Conservation (phyloP, 2,888 invertebrate genomes). For the Trissolcus japonicus region DNA sequence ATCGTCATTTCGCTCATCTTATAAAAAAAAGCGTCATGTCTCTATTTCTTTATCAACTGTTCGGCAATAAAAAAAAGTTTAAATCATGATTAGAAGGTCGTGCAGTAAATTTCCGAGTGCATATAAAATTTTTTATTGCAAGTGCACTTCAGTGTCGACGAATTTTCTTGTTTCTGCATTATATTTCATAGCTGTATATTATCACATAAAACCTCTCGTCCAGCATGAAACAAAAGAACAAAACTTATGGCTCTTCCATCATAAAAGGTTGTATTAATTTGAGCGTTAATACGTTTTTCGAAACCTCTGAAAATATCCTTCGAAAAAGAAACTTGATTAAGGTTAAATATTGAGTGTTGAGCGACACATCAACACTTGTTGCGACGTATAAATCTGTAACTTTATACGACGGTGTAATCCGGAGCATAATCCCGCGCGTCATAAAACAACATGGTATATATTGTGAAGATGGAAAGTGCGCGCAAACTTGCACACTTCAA, state of each 20-base stretch:
- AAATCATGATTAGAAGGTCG: slow-evolving; percentile 16
- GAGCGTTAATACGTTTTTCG: too few relatives aligned
- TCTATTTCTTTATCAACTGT: background rate
- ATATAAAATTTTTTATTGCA: slow-evolving; percentile 24
- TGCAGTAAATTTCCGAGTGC: slow-evolving; percentile 32
- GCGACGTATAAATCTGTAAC: slow-evolving; percentile 17
- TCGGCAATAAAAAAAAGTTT: slow-evolving; percentile 6
- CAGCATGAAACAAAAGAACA: background rate
- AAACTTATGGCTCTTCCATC: too few relatives aligned
- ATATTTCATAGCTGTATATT: slow-evolving; percentile 39
- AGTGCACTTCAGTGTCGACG: slow-evolving; percentile 5
- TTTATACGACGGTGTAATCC: slow-evolving; percentile 6
- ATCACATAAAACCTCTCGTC: slow-evolving; percentile 32
- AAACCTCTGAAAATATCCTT: too few relatives aligned
- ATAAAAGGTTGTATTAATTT: too few relatives aligned
- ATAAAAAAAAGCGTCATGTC: too few relatives aligned
- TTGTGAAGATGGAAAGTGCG: slow-evolving; percentile 10
- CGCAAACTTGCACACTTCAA: slow-evolving; percentile 11
- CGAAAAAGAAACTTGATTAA: too few relatives aligned
- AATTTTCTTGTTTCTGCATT: slow-evolving; percentile 39
- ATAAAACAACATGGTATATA: slow-evolving; percentile 22
- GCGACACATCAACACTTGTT: slow-evolving; percentile 23
- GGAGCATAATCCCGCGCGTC: slow-evolving; percentile 26
- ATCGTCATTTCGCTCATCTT: background rate
- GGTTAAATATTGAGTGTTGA: too few relatives aligned